phyloP scores from a whole-genome alignment of 1,140 invertebrate genomes.

The Bombus consobrinus region DNA sequence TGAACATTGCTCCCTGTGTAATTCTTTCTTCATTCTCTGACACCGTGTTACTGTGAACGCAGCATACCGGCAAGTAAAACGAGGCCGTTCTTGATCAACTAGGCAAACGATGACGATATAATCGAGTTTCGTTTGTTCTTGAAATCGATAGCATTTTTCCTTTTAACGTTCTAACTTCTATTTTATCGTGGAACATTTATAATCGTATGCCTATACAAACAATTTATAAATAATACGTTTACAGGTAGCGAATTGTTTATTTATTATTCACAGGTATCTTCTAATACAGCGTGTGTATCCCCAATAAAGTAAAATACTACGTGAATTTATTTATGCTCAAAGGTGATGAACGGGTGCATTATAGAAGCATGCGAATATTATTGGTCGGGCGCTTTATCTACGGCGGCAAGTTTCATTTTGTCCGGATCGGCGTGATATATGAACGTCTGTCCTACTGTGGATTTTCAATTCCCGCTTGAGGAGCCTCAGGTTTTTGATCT shows the following conservation, averaged over 20 bases:
- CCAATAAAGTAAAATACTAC: neutral
- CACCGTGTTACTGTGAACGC: neutral
- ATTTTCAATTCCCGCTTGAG: conserved; percentile 44
- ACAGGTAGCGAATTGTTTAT: neutral
- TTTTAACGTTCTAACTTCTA: neutral
- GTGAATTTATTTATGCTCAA: neutral
- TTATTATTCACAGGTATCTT: too few relatives aligned
- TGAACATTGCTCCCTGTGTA: conserved; percentile 6
- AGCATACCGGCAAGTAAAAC: neutral
- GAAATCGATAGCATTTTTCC: neutral
- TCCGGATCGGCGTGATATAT: conserved; percentile 26
- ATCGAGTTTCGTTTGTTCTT: too few relatives aligned
- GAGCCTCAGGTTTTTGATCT: conserved; percentile 31
- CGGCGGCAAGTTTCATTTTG: conserved; percentile 19
- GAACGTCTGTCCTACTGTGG: conserved; percentile 27
- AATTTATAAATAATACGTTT: neutral
- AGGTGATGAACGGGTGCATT: conserved; percentile 29
- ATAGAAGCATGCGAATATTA: conserved; percentile 33
- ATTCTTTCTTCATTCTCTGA: neutral
- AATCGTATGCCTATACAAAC: neutral
- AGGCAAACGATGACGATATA: too few relatives aligned
- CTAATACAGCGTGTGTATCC: neutral
- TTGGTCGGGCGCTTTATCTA: conserved; percentile 24
- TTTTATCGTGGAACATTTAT: too few relatives aligned
- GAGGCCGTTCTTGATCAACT: neutral